phyloP scores from a whole-genome alignment of 2,113 vertebrate genomes.

The Mixornis gularis region DNA sequence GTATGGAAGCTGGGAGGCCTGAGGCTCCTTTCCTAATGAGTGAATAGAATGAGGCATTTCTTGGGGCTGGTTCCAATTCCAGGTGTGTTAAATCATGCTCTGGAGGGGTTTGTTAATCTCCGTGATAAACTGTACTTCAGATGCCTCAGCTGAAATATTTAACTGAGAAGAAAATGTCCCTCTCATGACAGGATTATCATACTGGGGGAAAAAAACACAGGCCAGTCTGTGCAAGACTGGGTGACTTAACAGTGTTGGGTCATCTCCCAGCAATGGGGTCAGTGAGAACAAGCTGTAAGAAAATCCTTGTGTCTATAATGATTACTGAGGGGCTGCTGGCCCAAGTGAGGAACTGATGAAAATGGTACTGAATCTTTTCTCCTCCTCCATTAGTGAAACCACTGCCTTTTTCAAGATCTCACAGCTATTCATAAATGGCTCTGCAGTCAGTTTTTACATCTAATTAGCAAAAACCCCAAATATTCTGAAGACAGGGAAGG shows the following conservation, averaged over 20 bases:
- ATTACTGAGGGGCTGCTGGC: background rate
- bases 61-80: background rate
- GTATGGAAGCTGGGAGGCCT: background rate
- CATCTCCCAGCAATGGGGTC: background rate
- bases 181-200: background rate
- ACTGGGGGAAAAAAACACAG: background rate
- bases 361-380: background rate
- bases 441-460: background rate
- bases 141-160: background rate
- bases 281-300: background rate
- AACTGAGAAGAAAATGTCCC: background rate
- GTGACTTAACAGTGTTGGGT: background rate
- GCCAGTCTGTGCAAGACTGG: background rate
- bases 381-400: background rate
- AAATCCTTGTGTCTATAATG: background rate
- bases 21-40: background rate
- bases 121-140: background rate
- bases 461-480: background rate
- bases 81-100: background rate
- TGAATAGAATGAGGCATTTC: background rate
- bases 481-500: background rate
- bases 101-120: background rate
- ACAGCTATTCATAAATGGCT: background rate
- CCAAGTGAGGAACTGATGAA: background rate
- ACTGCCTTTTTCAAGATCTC: background rate